Conservation (phyloP, 2,113 vertebrate species). For the Balaenoptera acutorostrata region DNA sequence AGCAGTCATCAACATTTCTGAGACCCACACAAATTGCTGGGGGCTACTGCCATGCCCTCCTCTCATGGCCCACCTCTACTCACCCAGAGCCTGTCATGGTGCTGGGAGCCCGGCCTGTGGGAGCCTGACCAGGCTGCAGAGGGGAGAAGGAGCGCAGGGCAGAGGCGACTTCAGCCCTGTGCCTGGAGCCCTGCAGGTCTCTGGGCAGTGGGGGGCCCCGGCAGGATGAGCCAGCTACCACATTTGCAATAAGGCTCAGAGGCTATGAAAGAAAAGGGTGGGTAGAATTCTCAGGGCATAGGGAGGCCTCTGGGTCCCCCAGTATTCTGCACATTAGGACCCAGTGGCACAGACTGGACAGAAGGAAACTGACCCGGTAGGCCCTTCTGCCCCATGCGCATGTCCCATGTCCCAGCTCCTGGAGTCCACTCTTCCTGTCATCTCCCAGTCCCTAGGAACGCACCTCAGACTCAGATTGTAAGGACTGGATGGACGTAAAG, state of each 20-base stretch:
- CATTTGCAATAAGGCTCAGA: constrained; percentile 93
- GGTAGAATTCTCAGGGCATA: neutral
- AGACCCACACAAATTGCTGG: neutral
- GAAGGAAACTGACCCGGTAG: neutral
- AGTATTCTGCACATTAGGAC: neutral
- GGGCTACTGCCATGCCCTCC: neutral
- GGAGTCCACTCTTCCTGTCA: neutral
- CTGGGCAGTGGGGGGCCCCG: constrained; percentile 86
- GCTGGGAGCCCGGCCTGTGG: constrained; percentile 71
- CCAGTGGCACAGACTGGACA: neutral
- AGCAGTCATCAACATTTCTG: neutral
- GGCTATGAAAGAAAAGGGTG: constrained; percentile 81
- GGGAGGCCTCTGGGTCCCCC: neutral
- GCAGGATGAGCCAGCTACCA: constrained; percentile 87
- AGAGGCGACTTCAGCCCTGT: constrained; percentile 87
- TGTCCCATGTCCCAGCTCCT: neutral
- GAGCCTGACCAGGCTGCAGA: constrained; percentile 84
- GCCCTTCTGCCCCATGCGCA: neutral
- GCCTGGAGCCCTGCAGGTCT: constrained; percentile 86
- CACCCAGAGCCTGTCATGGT: constrained; percentile 92
- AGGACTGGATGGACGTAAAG: constrained; percentile 88
- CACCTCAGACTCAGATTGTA: constrained; percentile 92
- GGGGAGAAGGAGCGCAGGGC: constrained; percentile 94
- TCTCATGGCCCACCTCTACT: constrained; percentile 48
- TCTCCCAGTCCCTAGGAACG: neutral